Evolutionary conservation across 2,113 vertebrate species (phyloP).

Genomic region (Nesogale talazaci): DNA sequence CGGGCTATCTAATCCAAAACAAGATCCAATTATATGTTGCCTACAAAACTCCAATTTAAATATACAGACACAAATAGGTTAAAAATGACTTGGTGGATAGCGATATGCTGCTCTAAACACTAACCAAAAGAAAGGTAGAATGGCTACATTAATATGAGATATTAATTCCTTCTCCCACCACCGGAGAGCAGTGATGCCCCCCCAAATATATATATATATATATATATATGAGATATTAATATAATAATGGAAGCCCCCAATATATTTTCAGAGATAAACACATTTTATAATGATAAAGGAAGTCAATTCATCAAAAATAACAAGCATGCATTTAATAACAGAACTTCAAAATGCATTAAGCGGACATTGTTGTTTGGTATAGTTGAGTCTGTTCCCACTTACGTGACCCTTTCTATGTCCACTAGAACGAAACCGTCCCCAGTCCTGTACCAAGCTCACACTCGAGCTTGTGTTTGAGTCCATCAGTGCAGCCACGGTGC

Average conservation of each 20-base stretch:
- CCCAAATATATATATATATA: no score
- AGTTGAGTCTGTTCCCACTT: no score
- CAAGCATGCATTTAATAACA: neutral
- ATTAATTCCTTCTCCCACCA: no score
- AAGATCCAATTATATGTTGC: neutral
- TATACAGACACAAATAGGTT: neutral
- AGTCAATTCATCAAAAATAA: neutral
- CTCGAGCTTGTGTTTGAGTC: no score
- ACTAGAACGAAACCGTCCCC: no score
- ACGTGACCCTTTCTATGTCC: no score
- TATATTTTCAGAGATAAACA: conserved; percentile 3
- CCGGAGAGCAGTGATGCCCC: no score
- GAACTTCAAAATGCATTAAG: conserved; percentile 16
- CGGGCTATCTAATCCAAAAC: conserved; percentile 7
- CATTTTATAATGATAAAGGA: conserved; percentile 19
- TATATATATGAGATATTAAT: no score
- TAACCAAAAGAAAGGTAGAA: conserved; percentile 34
- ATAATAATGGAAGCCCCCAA: conserved; percentile 9
- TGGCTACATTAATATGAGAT: neutral
- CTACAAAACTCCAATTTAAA: conserved; percentile 19
- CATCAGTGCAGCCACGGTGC: no score
- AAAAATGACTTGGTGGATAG: neutral
- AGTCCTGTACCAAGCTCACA: no score
- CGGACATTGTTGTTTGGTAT: neutral
- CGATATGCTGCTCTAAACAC: neutral